Evolutionary conservation across 2,888 invertebrate genomes (phyloP), one percentile per base, ranked within the genome.

Genomic region (Lasius fuliginosus): DNA sequence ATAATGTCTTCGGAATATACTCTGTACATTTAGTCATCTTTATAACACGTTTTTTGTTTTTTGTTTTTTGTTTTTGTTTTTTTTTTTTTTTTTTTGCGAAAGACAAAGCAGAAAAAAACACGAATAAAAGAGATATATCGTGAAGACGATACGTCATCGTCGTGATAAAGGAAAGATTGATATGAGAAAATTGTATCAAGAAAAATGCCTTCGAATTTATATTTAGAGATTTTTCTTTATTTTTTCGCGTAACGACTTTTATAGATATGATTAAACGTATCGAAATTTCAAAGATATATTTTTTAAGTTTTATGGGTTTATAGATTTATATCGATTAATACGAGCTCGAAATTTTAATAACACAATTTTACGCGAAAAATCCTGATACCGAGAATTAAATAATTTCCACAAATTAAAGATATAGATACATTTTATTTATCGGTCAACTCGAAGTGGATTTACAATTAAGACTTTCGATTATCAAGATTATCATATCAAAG

Each of bases 351-450:
- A 30, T 12, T 58, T 58, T 0, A 27, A 3, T 11, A 56, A 33
- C 5, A 18, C 6, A 73, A 49, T 15, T 74, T 60, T 12, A 60
- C 27, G 4, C 11, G 1, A 12, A 11, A 40, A 11, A 40, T 33
- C 15, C 2, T 23, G 56, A 42, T n/a, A 74, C 4, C 27, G 15
- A 46, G n/a, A 6, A n/a, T 30, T n/a, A 23, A 49, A 46, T 46
- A 23, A 62, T 33, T 62, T 33, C 18, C 15, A 33, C n/a, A 18
- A 76, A 30, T 1, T 30, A 53, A 53, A 27, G 18, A 30, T 68
- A n/a, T 15, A 11, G 18, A 69, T 12, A 12, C 23, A 42, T n/a
- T 5, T 81, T 81, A 42, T 69, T 79, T 60, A 81, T 71, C 79
- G 46, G 42, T 69, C 69, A 67, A 53, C 12, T 40, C 23, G 5